Evolutionary conservation across 2,113 vertebrate genomes (phyloP).

Genomic region (Erythrocebus patas): DNA sequence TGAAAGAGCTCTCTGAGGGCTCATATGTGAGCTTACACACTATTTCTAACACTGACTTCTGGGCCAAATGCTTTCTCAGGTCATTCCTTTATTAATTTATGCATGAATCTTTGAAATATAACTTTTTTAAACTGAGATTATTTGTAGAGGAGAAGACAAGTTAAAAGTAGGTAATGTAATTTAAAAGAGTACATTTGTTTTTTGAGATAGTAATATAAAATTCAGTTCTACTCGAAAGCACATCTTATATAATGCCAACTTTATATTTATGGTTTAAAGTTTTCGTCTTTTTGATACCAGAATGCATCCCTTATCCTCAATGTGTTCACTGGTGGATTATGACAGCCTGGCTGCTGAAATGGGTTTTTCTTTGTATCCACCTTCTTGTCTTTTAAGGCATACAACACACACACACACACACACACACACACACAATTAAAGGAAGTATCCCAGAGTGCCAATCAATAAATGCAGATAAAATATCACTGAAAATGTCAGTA

Average conservation of each 20-base stretch:
- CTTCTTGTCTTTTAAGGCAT: not conserved
- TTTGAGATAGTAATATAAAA: not conserved
- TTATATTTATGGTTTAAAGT: not conserved
- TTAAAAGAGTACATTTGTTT: not conserved
- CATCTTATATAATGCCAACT: not conserved
- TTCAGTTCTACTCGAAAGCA: not conserved
- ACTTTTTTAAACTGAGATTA: not conserved
- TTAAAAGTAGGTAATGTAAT: not conserved
- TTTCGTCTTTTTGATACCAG: not conserved
- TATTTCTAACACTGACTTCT: not conserved
- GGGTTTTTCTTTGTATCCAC: constrained; percentile 1
- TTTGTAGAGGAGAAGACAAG: not conserved
- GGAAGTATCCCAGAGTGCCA: constrained; percentile 34
- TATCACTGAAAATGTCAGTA: constrained; percentile 51
- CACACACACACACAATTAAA: constrained; percentile 54
- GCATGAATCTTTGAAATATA: not conserved
- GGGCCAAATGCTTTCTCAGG: not conserved
- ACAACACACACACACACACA: not conserved
- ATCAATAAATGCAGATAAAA: constrained; percentile 60
- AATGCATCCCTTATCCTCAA: not conserved
- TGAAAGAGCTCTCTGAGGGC: not conserved
- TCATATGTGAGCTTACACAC: not conserved
- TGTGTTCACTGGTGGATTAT: not conserved
- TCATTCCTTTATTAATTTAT: not conserved
- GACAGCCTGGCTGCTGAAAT: not conserved